Evolutionary conservation across 2,113 vertebrate genomes (phyloP).

Genomic region (Upupa epops): DNA sequence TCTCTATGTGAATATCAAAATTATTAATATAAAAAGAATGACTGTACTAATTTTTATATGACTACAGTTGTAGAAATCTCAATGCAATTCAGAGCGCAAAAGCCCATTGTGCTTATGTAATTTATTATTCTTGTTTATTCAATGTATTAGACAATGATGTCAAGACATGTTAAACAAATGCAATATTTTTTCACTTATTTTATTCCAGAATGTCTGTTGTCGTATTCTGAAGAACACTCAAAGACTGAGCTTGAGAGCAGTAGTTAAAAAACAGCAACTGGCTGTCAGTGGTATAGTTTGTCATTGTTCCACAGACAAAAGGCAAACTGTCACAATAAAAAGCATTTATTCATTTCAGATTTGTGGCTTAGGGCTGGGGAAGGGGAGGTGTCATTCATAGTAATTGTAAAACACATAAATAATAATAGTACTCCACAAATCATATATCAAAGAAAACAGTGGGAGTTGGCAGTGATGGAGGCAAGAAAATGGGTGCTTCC

Average conservation of each 20-base stretch:
- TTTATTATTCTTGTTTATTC: constrained; percentile 37
- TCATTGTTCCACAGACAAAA: constrained; percentile 79
- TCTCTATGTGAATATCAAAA: not conserved
- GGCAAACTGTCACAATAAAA: constrained; percentile 79
- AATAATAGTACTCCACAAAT: constrained; percentile 79
- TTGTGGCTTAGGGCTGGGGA: constrained; percentile 73
- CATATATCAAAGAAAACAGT: constrained; percentile 77
- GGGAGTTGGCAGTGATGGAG: constrained; percentile 71
- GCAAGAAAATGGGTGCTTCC: constrained; percentile 71
- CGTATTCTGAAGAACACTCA: constrained; percentile 60
- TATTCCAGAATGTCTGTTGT: constrained; percentile 57
- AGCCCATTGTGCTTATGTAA: not conserved
- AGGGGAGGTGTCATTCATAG: constrained; percentile 72
- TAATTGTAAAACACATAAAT: constrained; percentile 81
- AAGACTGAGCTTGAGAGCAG: constrained; percentile 48
- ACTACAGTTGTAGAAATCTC: not conserved
- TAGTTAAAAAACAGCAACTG: constrained; percentile 52
- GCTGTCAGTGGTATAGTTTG: constrained; percentile 72
- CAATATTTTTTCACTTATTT: constrained; percentile 44
- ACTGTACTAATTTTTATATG: not conserved
- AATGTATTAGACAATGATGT: not conserved
- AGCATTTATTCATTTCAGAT: constrained; percentile 77
- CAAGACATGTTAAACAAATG: constrained; percentile 47
- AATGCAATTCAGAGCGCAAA: not conserved
- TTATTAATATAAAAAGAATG: not conserved